Evolutionary conservation across 2,797 vertebrate species (phyloP).

Genomic region (Crypturellus tataupa): DNA sequence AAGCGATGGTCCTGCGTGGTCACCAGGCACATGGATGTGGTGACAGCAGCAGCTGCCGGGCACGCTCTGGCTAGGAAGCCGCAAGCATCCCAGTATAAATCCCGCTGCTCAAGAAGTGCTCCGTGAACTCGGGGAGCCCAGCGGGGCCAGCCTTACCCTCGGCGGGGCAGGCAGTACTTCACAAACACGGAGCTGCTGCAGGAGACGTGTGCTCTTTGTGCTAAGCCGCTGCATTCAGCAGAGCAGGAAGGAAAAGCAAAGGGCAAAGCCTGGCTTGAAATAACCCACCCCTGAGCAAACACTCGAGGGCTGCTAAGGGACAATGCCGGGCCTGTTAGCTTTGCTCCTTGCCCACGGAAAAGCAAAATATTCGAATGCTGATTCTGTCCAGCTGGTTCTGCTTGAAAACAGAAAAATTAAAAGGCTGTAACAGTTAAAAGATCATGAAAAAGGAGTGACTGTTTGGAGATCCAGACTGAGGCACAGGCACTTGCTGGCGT

Average conservation of each 20-base stretch:
- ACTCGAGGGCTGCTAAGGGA: neutral
- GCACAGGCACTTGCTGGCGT: neutral
- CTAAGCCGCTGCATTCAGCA: neutral
- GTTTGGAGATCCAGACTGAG: neutral
- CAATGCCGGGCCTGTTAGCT: constrained; percentile 19
- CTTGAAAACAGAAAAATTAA: constrained; percentile 34
- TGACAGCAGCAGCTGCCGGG: neutral
- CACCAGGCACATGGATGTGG: neutral
- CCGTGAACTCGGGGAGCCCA: neutral
- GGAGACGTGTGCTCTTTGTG: neutral
- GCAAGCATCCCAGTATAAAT: neutral
- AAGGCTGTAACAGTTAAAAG: neutral
- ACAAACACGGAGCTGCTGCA: neutral
- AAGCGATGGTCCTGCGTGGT: neutral
- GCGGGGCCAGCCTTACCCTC: neutral
- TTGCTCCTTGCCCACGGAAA: neutral
- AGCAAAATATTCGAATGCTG: constrained; percentile 29
- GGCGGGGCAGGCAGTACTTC: rapidly evolving
- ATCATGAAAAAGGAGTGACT: neutral
- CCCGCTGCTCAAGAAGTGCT: neutral
- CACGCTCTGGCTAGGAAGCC: neutral
- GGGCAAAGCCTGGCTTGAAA: neutral
- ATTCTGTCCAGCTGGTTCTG: constrained; percentile 34
- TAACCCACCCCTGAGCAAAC: neutral
- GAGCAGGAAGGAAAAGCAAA: neutral